phyloP scores from a whole-genome alignment of 2,113 vertebrate genomes.

The Clinocottus analis region DNA sequence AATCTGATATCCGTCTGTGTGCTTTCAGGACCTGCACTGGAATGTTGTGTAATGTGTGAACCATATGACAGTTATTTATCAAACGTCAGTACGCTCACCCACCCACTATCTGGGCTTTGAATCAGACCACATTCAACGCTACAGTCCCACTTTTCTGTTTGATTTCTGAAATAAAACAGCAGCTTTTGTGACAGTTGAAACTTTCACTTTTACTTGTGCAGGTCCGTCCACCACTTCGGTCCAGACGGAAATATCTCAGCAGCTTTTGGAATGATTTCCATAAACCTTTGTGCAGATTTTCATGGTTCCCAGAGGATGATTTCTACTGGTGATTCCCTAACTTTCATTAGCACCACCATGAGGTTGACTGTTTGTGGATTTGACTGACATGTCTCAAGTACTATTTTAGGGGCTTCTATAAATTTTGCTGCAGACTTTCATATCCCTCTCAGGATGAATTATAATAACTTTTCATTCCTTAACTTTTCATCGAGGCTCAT shows the following conservation, averaged over 20 bases:
- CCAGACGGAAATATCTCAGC: constrained; percentile 8
- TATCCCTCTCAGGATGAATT: neutral
- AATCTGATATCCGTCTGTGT: constrained; percentile 60
- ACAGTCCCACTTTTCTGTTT: constrained; percentile 26
- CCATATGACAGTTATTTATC: constrained; percentile 69
- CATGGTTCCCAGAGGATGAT: neutral
- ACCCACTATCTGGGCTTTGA: constrained; percentile 58
- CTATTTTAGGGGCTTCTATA: neutral
- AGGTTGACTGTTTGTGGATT: constrained; percentile 8
- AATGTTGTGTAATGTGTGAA: constrained; percentile 70
- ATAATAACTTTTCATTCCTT: neutral
- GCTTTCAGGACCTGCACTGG: constrained; percentile 46
- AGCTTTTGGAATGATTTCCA: neutral
- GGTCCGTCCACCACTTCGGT: constrained; percentile 7
- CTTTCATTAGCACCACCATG: neutral
- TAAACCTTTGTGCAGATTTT: neutral
- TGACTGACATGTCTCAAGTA: neutral
- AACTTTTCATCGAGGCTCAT: neutral
- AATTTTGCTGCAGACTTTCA: neutral
- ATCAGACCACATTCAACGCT: constrained; percentile 52
- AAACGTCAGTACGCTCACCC: constrained; percentile 36
- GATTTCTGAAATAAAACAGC: constrained; percentile 42
- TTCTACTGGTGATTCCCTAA: neutral
- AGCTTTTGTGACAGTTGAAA: constrained; percentile 24
- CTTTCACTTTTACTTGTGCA: neutral